These are phyloP conservation scores for Eptesicus fuscus DNA, from an alignment of 2,113 vertebrate species.

Conservation along the genomic window DNA sequence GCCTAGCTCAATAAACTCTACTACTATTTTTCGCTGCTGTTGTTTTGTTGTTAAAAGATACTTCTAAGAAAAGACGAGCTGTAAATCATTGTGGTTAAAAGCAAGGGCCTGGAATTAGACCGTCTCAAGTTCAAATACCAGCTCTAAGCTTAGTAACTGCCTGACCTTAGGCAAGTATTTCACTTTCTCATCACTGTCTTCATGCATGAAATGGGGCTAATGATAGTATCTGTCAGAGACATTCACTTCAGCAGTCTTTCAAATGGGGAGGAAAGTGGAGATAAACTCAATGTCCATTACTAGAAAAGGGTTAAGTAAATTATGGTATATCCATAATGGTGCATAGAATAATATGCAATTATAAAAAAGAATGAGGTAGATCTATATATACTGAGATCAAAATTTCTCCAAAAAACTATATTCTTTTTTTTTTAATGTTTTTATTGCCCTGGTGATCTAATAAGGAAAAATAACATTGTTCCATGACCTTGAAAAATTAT, in stretches of 20 bases:
- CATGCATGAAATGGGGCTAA: neutral
- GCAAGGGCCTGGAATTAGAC: neutral
- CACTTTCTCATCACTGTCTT: neutral
- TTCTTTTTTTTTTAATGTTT: no score
- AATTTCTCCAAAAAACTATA: neutral
- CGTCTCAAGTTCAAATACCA: neutral
- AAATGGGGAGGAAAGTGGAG: neutral
- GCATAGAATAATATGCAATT: neutral
- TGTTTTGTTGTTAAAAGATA: neutral
- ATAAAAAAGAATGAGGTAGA: neutral
- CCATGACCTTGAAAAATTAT: neutral
- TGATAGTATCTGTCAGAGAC: neutral
- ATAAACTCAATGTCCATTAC: neutral
- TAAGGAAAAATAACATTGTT: neutral
- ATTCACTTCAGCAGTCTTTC: neutral
- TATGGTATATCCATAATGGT: neutral
- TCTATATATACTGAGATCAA: neutral
- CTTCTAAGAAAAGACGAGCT: slow-evolving; percentile 7
- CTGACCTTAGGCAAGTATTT: neutral
- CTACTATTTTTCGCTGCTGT: neutral
- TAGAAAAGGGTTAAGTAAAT: neutral
- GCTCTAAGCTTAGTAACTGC: neutral
- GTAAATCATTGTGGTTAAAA: neutral
- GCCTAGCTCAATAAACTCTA: neutral
- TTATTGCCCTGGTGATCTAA: neutral